phyloP scores from a whole-genome alignment of 2,113 vertebrate genomes.

The Chionomys nivalis region DNA sequence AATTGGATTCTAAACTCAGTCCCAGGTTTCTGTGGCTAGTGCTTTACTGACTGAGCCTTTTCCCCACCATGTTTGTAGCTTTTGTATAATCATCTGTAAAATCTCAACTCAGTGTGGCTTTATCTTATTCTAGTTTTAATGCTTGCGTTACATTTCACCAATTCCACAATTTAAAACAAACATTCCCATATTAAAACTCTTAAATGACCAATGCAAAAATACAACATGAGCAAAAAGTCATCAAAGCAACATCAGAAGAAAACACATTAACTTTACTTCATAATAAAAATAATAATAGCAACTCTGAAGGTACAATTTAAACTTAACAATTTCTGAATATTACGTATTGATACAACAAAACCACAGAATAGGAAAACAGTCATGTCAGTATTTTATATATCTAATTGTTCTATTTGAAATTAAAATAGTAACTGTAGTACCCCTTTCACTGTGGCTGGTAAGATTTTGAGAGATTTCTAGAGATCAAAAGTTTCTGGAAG shows the following conservation, averaged over 20 bases:
- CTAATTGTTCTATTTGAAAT: background rate
- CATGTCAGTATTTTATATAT: background rate
- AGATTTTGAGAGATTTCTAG: background rate
- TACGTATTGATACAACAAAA: background rate
- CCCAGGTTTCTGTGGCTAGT: background rate
- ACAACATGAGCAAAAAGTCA: background rate
- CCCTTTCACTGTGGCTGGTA: fast-evolving
- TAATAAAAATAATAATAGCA: background rate
- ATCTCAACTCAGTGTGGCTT: background rate
- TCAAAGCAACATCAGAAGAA: background rate
- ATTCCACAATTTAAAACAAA: background rate
- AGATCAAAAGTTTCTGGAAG: background rate
- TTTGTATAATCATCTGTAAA: background rate
- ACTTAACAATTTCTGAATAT: background rate
- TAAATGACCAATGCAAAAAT: background rate
- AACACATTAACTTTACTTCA: background rate
- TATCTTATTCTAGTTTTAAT: background rate
- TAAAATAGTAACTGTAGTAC: fast-evolving
- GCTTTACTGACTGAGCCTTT: background rate
- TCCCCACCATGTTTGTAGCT: background rate
- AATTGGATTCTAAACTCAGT: background rate
- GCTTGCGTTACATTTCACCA: background rate
- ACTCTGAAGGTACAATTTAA: background rate
- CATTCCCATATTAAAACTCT: background rate
- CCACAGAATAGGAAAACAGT: background rate